Percentiles rank a stretch among this genome's conserved stretches.
phyloP scores from a whole-genome alignment of 2,888 invertebrate species.

The Andricus curvator region DNA sequence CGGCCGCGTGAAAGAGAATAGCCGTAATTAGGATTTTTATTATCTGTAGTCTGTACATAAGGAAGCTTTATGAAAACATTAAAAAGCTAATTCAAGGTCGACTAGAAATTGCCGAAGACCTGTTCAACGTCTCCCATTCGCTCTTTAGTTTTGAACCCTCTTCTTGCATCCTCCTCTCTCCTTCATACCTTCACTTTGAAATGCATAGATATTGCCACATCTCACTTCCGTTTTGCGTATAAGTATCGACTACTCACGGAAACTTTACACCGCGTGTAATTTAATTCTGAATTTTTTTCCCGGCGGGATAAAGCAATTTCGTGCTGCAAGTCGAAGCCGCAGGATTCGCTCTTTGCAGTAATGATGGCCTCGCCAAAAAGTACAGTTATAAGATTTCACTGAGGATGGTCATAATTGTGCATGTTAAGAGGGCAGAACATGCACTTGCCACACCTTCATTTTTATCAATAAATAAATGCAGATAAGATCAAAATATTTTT shows the following conservation, averaged over 20 bases:
- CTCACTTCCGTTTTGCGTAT: conserved; percentile 69
- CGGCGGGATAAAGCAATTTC: conserved; percentile 61
- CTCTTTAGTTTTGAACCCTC: conserved; percentile 11
- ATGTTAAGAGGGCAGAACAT: not conserved
- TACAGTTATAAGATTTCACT: conserved; percentile 26
- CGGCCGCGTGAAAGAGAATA: conserved; percentile 56
- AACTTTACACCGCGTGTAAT: conserved; percentile 53
- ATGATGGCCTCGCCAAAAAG: conserved; percentile 17
- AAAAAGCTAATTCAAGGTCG: conserved; percentile 71
- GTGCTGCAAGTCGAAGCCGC: conserved; percentile 3
- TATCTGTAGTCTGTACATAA: conserved; percentile 69
- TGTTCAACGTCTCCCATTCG: conserved; percentile 44
- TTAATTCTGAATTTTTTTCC: conserved; percentile 55
- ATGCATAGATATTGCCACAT: conserved; percentile 56
- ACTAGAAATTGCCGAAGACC: conserved; percentile 46
- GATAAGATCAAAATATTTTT: no score
- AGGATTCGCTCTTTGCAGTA: not conserved
- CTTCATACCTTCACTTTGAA: not conserved
- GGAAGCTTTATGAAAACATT: conserved; percentile 74
- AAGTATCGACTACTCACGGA: conserved; percentile 47
- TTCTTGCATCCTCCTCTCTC: conserved; percentile 40
- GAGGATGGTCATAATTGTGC: conserved; percentile 10
- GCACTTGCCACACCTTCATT: not conserved
- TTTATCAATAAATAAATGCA: not conserved
- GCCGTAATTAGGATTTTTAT: conserved; percentile 72